These are phyloP conservation scores for Planiliza haematocheilus DNA, from an alignment of 2,113 vertebrate species.

Conservation along the genomic window DNA sequence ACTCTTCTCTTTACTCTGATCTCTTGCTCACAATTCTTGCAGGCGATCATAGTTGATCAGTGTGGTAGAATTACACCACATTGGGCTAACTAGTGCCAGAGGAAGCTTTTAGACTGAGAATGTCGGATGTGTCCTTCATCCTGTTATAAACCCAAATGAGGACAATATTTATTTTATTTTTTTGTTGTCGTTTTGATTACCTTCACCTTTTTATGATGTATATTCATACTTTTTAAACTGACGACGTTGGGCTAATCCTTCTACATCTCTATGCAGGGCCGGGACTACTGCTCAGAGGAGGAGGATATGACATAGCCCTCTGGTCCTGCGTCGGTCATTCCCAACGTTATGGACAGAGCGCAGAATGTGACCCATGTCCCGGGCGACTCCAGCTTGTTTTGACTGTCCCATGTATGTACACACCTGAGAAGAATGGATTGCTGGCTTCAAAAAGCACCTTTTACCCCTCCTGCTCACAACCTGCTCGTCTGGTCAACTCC, in stretches of 20 bases:
- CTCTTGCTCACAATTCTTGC: too few species aligned
- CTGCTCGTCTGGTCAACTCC: constrained; percentile 17
- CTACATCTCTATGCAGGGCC: constrained; percentile 84
- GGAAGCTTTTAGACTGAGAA: too few species aligned
- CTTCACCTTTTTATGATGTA: too few species aligned
- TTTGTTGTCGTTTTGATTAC: too few species aligned
- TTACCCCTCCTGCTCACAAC: constrained; percentile 28
- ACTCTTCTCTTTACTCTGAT: too few species aligned
- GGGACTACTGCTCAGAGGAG: constrained; percentile 97
- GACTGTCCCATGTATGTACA: constrained; percentile 31
- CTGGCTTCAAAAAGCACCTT: constrained; percentile 65
- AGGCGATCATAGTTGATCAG: too few species aligned
- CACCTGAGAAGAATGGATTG: constrained; percentile 45
- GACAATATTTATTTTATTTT: too few species aligned
- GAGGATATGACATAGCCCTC: constrained; percentile 91
- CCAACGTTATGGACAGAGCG: constrained; percentile 25
- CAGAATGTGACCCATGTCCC: constrained; percentile 13
- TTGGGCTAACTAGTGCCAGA: too few species aligned
- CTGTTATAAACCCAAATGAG: too few species aligned
- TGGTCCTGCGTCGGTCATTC: not conserved
- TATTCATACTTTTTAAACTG: too few species aligned
- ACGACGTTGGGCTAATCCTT: not conserved
- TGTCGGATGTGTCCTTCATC: too few species aligned
- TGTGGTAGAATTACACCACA: too few species aligned
- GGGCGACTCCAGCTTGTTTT: constrained; percentile 12